These are phyloP conservation scores for Mus minutoides DNA, from an alignment of 2,797 vertebrate species.

Conservation along the genomic window DNA sequence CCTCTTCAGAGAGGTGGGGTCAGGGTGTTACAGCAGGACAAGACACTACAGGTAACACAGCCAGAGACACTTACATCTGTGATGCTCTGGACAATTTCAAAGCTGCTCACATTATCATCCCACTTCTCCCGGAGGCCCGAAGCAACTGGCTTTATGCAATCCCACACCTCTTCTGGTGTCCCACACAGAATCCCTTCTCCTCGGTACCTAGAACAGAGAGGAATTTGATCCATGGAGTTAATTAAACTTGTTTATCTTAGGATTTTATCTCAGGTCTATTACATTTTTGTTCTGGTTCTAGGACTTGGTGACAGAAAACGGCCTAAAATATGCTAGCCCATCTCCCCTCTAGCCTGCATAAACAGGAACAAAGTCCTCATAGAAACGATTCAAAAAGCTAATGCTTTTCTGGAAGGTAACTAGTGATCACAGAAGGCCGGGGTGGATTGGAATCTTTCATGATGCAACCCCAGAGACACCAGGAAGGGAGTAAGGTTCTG, in stretches of 20 bases:
- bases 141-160: constrained; percentile 92
- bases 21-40: not conserved
- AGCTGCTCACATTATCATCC: constrained; percentile 94
- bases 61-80: constrained; percentile 88
- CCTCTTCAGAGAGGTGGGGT: not conserved
- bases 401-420: not conserved
- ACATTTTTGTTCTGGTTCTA: not conserved
- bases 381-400: not conserved
- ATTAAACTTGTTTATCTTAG: not conserved
- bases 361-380: not conserved
- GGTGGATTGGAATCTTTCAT: not conserved
- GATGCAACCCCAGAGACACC: not conserved
- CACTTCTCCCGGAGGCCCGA: constrained; percentile 93
- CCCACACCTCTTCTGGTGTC: constrained; percentile 91
- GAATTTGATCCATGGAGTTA: not conserved
- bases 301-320: not conserved
- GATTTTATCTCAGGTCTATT: rapidly evolving
- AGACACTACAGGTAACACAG: too few relatives aligned
- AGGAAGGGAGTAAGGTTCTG: not conserved
- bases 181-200: constrained; percentile 91
- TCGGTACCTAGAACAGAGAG: constrained; percentile 89
- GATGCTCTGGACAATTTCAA: constrained; percentile 92
- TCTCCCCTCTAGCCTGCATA: not conserved
- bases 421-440: not conserved
- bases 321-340: not conserved